These are phyloP conservation scores for Pristionchus maxplancki DNA, from an alignment of 2,888 invertebrate genomes.

Conservation along the genomic window DNA sequence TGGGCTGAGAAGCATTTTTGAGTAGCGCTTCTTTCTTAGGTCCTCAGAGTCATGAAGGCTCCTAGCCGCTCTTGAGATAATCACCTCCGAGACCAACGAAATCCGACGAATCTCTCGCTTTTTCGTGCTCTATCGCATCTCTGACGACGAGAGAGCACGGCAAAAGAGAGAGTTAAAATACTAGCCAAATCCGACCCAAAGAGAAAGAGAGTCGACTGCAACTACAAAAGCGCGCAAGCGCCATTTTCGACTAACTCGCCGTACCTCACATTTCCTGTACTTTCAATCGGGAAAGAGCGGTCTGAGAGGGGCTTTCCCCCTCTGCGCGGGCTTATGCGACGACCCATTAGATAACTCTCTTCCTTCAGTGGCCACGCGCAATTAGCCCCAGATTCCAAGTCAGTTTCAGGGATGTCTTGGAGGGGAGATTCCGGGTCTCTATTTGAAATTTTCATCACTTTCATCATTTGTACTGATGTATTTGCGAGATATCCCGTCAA, in stretches of 20 bases:
- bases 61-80: constrained; percentile 29
- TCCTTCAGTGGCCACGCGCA: background rate
- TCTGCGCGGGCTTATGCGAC: background rate
- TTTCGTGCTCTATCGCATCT: too few relatives aligned
- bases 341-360: constrained; percentile 35
- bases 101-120: background rate
- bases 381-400: constrained; percentile 30
- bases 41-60: background rate
- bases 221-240: background rate
- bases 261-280: constrained; percentile 31
- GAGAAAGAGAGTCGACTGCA: background rate
- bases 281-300: constrained; percentile 13
- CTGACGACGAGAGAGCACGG: too few relatives aligned
- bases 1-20: background rate
- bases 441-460: too few relatives aligned
- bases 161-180: too few relatives aligned
- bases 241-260: background rate
- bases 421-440: too few relatives aligned
- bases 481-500: too few relatives aligned
- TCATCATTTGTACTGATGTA: too few relatives aligned
- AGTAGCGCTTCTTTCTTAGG: background rate
- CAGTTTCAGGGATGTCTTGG: background rate
- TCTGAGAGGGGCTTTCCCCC: background rate
- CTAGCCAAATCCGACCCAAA: background rate
- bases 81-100: constrained; percentile 29